phyloP scores from a whole-genome alignment of 2,888 invertebrate species.

The Volucella bombylans region DNA sequence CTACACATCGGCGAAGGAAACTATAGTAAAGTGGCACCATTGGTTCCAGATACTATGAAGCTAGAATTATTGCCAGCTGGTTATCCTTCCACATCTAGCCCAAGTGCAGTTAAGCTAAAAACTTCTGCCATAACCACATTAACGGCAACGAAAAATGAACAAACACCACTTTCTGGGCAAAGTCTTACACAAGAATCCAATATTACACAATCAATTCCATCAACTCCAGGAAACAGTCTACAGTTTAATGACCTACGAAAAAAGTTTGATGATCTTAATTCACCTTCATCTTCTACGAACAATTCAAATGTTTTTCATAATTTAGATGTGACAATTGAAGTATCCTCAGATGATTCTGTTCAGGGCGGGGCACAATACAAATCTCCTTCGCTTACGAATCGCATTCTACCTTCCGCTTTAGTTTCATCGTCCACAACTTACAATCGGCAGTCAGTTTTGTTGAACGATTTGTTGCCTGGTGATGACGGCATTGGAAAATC shows the following conservation, averaged over 20 bases:
- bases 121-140: conserved; percentile 19
- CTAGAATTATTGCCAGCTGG: conserved; percentile 70
- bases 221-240: conserved; percentile 68
- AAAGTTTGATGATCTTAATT: conserved; percentile 39
- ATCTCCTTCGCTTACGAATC: not conserved
- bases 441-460: conserved; percentile 16
- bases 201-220: conserved; percentile 27
- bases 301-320: conserved; percentile 31
- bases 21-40: conserved; percentile 81
- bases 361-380: conserved; percentile 9
- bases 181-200: conserved; percentile 11
- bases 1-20: conserved; percentile 76
- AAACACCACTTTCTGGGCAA: conserved; percentile 2
- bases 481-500: conserved; percentile 14
- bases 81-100: conserved; percentile 1
- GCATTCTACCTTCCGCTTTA: conserved; percentile 15
- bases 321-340: conserved; percentile 57
- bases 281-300: not conserved
- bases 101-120: conserved; percentile 20
- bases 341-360: conserved; percentile 64
- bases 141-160: conserved; percentile 23
- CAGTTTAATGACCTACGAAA: conserved; percentile 36
- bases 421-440: conserved; percentile 22
- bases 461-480: not conserved
- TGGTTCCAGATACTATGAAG: conserved; percentile 80